Conservation (phyloP, 2,888 invertebrate genomes). For the Yponomeuta cagnagella region DNA sequence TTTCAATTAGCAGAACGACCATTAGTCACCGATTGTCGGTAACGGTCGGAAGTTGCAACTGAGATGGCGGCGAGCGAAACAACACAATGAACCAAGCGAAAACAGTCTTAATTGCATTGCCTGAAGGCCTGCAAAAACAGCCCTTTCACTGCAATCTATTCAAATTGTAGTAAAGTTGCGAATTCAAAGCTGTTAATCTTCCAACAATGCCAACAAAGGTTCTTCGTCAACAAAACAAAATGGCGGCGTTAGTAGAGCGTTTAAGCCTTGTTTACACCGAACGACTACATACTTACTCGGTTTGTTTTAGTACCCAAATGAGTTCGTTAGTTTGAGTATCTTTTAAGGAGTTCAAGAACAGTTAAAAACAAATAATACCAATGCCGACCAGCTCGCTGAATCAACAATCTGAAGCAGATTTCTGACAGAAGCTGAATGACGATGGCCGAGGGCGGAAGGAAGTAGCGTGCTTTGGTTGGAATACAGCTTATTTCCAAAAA, state of each 20-base stretch:
- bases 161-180: background rate
- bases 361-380: no score
- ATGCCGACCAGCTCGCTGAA: no score
- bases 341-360: no score
- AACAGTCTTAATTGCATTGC: background rate
- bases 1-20: background rate
- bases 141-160: constrained; percentile 6
- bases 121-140: background rate
- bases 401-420: no score
- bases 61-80: background rate
- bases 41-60: background rate
- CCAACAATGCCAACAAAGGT: constrained; percentile 9
- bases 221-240: constrained; percentile 5
- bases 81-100: background rate
- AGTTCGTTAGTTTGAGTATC: no score
- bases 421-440: no score
- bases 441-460: no score
- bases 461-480: no score
- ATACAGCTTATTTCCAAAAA: no score
- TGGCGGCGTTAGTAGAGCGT: constrained; percentile 13
- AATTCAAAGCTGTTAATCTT: constrained; percentile 10
- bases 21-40: background rate
- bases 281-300: background rate
- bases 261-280: background rate
- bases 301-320: no score